phyloP scores from a whole-genome alignment of 2,797 vertebrate genomes.

The Lindbergichthys nudifrons region DNA sequence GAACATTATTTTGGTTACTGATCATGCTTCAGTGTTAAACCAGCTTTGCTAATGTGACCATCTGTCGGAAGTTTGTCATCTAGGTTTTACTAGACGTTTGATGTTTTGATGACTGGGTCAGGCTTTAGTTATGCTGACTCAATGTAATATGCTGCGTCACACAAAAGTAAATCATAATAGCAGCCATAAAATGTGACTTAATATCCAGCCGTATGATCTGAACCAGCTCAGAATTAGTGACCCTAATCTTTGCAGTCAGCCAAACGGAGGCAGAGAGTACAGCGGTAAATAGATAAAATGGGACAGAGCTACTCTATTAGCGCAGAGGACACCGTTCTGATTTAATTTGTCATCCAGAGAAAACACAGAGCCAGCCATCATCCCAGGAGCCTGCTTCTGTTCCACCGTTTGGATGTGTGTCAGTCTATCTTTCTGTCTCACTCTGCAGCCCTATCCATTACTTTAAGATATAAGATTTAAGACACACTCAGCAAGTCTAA shows the following conservation, averaged over 20 bases:
- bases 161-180: neutral
- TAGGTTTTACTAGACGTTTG: neutral
- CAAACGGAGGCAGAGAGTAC: conserved; percentile 39
- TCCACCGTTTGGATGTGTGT: conserved; percentile 35
- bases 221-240: conserved; percentile 24
- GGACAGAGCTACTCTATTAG: conserved; percentile 63
- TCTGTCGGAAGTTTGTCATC: neutral
- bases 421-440: conserved; percentile 9
- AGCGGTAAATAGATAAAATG: conserved; percentile 61
- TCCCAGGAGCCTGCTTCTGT: conserved; percentile 49
- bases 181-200: neutral
- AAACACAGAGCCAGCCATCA: conserved; percentile 54
- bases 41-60: neutral
- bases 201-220: conserved; percentile 29
- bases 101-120: neutral
- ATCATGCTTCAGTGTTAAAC: neutral
- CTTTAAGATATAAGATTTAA: neutral
- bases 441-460: conserved; percentile 19
- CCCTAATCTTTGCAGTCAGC: conserved; percentile 28
- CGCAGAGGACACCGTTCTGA: conserved; percentile 61
- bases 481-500: conserved; percentile 6
- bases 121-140: neutral
- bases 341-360: conserved; percentile 69
- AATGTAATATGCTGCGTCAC: neutral
- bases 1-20: neutral